Conservation (phyloP, 2,113 vertebrate genomes). For the Steatornis caripensis region DNA sequence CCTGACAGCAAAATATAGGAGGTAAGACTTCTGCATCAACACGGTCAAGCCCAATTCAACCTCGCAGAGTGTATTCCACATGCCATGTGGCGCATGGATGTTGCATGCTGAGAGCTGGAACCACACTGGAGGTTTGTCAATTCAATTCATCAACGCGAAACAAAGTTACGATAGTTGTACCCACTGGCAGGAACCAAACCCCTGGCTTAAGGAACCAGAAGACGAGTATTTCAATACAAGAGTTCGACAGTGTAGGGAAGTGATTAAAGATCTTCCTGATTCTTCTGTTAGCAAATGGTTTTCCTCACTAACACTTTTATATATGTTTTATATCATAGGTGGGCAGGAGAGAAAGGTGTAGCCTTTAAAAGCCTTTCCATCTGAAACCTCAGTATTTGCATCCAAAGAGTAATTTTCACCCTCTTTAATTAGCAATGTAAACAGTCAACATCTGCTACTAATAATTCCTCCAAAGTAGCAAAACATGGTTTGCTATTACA, state of each 20-base stretch:
- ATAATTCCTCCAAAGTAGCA: background rate
- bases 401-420: background rate
- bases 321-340: background rate
- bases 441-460: slow-evolving; percentile 11
- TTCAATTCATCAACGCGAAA: background rate
- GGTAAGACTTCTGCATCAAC: background rate
- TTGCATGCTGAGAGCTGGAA: background rate
- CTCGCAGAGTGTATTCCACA: background rate
- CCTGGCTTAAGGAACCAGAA: background rate
- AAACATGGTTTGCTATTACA: background rate
- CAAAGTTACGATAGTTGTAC: background rate
- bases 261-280: background rate
- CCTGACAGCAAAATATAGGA: background rate
- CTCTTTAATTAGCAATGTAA: slow-evolving; percentile 28
- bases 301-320: background rate
- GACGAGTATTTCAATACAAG: background rate
- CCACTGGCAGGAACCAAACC: background rate
- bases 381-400: background rate
- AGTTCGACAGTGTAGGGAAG: background rate
- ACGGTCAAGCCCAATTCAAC: background rate
- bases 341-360: background rate
- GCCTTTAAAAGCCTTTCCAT: background rate
- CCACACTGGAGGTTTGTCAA: background rate
- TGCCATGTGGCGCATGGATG: background rate
- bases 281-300: background rate